A percentile compares a stretch with the other conserved stretches of the same genome.
phyloP scores from a whole-genome alignment of 2,797 vertebrate genomes.

The Potorous gilbertii region DNA sequence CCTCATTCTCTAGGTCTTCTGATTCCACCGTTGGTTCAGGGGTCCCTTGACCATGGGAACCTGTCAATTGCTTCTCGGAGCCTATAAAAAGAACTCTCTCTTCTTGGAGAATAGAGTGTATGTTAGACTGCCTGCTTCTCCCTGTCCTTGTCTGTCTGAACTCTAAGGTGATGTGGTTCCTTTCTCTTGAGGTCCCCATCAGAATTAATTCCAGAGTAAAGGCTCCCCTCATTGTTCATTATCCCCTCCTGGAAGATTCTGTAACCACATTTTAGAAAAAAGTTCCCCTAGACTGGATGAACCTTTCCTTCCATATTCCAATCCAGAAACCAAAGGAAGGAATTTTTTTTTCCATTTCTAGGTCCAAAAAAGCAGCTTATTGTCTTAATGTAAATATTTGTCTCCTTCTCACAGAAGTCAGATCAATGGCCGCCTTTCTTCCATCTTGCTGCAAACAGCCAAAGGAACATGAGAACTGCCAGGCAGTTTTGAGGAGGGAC shows the following conservation, averaged over 20 bases:
- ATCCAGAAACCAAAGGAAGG: background rate
- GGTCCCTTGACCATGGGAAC: background rate
- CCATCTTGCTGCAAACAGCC: background rate
- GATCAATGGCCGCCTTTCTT: background rate
- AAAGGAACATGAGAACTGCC: background rate
- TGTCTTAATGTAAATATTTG: background rate
- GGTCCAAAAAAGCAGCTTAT: background rate
- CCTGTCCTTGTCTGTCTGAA: background rate
- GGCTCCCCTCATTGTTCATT: background rate
- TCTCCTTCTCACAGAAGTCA: background rate
- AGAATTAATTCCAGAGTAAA: background rate
- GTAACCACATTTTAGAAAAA: background rate
- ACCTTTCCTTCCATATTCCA: background rate
- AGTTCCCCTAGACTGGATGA: background rate
- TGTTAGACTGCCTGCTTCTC: background rate
- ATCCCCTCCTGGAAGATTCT: background rate
- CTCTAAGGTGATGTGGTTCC: background rate
- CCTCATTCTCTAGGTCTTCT: background rate
- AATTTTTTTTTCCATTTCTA: background rate
- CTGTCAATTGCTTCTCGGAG: background rate
- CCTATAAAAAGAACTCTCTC: background rate
- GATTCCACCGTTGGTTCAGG: background rate
- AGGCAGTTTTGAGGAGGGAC: background rate
- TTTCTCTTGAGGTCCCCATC: background rate
- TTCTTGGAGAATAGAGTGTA: background rate